Evolutionary conservation across 2,888 invertebrate genomes (phyloP).

Genomic region (Apamea monoglypha): DNA sequence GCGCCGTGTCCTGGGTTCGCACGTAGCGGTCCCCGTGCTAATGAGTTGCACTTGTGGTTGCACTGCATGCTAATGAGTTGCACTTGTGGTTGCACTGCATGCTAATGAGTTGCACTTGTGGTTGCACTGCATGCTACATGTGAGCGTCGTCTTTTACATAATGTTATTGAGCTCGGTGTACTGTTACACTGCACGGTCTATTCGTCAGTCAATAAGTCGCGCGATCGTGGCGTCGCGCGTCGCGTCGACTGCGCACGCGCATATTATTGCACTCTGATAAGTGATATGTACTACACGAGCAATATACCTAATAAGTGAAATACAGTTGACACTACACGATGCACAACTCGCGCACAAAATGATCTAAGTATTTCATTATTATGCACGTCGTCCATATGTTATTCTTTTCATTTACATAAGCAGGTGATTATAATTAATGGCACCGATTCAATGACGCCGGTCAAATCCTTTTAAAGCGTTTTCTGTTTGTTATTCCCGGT

Average conservation of each 20-base stretch:
- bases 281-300: background rate
- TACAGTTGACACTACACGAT: background rate
- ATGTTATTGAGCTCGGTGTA: background rate
- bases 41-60: background rate
- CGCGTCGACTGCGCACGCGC: background rate
- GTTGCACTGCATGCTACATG: background rate
- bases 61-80: background rate
- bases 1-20: background rate
- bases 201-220: background rate
- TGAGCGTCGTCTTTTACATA: background rate
- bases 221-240: too few species aligned
- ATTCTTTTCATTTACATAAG: background rate
- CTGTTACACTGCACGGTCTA: background rate
- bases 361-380: background rate
- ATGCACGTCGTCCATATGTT: background rate
- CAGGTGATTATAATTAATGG: conserved; percentile 1
- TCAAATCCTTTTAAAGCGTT: background rate
- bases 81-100: background rate
- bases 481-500: background rate
- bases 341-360: background rate
- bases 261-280: background rate
- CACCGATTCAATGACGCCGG: background rate
- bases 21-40: background rate
- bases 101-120: too few species aligned
- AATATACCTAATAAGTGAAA: background rate